Base-by-base conservation (phyloP, 2,797 vertebrate species). In the Thaleichthys pacificus region DNA sequence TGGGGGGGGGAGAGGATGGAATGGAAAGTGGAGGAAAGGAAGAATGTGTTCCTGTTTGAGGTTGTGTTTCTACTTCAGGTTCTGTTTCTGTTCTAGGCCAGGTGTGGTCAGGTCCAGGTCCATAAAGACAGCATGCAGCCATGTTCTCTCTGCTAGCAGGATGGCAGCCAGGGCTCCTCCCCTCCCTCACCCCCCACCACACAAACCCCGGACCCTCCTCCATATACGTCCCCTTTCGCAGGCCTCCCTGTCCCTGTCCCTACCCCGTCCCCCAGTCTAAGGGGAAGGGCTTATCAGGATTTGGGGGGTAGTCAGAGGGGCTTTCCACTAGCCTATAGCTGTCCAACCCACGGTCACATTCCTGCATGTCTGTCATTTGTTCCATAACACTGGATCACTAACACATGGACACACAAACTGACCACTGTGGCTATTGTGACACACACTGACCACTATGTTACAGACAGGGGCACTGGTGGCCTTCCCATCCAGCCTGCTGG, bases 231-330 rank as follows among this genome's bases (percentile, higher is more conserved):
- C 58, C 35, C 26, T 24, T 66, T 14, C 56, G 60, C 68, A 21
- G 35, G n/a, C 17, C 35, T 65, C 60, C 51, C 70, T 69, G 67
- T 68, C 75, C 68, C 64, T 77, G 78, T 74, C 78, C 22, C 70
- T 42, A 71, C 70, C 70, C 77, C 71, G 72, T 72, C 70, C 77
- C 71, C 82, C 77, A 76, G 76, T 68, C 69, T 72, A 70, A 82
- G 75, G 78, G 80, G 84, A 86, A 63, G 80, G 82, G 73, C 86
- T 91, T 89, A 89, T 89, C 78, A 72, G 83, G 84, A 87, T 84
- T 87, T 89, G 82, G 74, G 77, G 82, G 81, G 78, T 66, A 54
- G 78, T 68, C 62, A 56, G 51, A 61, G 76, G 78, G 73, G 72
- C 72, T 82, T 82, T 85, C 81, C 82, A 85, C 83, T 83, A 82